These are phyloP conservation scores for Stictonetta naevosa DNA, from an alignment of 2,113 vertebrate genomes.

Conservation along the genomic window DNA sequence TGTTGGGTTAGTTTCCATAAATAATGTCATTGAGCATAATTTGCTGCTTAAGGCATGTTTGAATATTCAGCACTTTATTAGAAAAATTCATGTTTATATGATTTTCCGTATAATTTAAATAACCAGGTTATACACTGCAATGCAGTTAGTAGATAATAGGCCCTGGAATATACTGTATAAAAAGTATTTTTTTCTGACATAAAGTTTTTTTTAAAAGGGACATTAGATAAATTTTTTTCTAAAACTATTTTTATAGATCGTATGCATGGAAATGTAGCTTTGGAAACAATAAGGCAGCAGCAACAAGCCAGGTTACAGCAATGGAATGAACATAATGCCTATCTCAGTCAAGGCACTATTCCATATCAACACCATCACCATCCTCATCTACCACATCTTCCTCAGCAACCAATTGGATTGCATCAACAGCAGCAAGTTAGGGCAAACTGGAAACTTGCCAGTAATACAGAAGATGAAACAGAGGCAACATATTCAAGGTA, in stretches of 20 bases:
- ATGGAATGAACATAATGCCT: conserved; percentile 92
- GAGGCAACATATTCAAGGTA: conserved; percentile 90
- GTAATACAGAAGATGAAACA: conserved; percentile 87
- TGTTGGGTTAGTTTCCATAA: conserved; percentile 59
- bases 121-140: conserved; percentile 41
- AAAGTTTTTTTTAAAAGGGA: conserved; percentile 8
- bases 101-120: conserved; percentile 63
- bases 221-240: conserved; percentile 34
- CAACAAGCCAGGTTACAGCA: conserved; percentile 90
- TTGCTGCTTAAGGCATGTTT: conserved; percentile 53
- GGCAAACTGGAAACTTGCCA: conserved; percentile 89
- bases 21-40: conserved; percentile 48
- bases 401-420: conserved; percentile 88
- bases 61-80: conserved; percentile 60
- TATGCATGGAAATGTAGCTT: conserved; percentile 85
- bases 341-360: conserved; percentile 85
- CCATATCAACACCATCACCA: conserved; percentile 89
- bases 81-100: conserved; percentile 64
- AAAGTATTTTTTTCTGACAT: conserved; percentile 40
- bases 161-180: conserved; percentile 63
- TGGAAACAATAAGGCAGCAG: conserved; percentile 91
- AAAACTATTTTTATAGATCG: conserved; percentile 77
- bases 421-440: conserved; percentile 90
- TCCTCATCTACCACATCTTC: conserved; percentile 87
- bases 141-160: conserved; percentile 55